Conservation (phyloP, 2,797 vertebrate species). For the Cuniculus paca region DNA sequence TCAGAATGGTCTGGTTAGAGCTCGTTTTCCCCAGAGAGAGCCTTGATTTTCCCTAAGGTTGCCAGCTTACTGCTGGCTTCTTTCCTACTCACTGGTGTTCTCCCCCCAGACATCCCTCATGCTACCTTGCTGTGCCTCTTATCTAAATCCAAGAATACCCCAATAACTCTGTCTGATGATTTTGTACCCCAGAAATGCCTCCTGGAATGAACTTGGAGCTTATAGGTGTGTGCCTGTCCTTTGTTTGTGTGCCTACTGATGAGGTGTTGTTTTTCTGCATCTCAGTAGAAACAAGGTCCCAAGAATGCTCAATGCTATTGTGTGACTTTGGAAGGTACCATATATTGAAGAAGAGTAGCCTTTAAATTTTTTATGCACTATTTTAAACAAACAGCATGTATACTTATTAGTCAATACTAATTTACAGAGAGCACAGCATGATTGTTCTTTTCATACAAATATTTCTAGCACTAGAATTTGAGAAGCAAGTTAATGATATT, state of each 20-base stretch:
- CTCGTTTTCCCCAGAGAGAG: background rate
- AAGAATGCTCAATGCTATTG: background rate
- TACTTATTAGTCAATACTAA: background rate
- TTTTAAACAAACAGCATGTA: background rate
- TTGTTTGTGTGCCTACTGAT: background rate
- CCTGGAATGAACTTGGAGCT: slow-evolving; percentile 29
- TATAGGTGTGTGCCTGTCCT: background rate
- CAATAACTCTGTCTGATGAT: background rate
- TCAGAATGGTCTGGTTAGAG: background rate
- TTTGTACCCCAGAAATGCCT: background rate
- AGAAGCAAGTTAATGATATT: slow-evolving; percentile 19
- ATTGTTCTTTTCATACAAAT: background rate
- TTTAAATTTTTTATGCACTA: background rate
- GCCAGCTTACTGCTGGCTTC: background rate
- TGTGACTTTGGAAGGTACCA: slow-evolving; percentile 1
- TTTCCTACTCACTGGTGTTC: background rate
- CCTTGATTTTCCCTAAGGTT: background rate
- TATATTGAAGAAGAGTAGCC: slow-evolving; percentile 21
- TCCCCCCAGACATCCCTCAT: background rate
- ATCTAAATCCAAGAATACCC: background rate
- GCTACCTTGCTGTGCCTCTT: background rate
- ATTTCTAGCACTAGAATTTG: background rate
- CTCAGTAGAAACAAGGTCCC: slow-evolving; percentile 45
- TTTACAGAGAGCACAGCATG: background rate
- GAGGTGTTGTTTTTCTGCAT: background rate